Evolutionary conservation across 2,797 vertebrate genomes (phyloP).

Genomic region (Urosaurus nigricauda): DNA sequence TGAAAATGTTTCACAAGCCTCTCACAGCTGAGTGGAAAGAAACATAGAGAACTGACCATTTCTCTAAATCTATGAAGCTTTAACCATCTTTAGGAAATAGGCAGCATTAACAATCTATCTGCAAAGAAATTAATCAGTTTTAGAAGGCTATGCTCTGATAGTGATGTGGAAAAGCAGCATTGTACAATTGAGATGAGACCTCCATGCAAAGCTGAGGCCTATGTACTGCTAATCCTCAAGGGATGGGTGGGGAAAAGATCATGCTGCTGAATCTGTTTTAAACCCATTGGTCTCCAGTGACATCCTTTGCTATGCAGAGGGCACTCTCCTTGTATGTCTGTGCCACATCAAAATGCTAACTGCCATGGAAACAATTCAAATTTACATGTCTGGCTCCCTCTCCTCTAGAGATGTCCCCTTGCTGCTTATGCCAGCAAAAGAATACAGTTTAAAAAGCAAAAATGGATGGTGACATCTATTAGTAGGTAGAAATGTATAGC

Average conservation of each 20-base stretch:
- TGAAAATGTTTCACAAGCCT: not conserved
- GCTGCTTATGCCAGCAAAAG: not conserved
- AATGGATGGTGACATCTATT: not conserved
- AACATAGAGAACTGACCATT: conserved; percentile 9
- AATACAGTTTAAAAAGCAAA: conserved; percentile 8
- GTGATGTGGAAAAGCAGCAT: not conserved
- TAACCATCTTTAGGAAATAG: not conserved
- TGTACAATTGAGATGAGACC: not conserved
- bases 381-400: not conserved
- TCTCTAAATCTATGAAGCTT: not conserved
- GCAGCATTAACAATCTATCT: not conserved
- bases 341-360: conserved; percentile 13
- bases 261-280: not conserved
- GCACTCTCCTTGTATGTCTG: not conserved
- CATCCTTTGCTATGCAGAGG: not conserved
- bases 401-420: not conserved
- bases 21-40: not conserved
- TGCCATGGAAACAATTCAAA: conserved; percentile 9
- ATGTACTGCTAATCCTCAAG: conserved; percentile 1
- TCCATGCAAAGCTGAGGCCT: not conserved
- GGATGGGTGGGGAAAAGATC: not conserved
- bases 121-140: not conserved
- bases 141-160: not conserved
- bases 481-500: not conserved
- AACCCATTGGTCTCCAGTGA: not conserved